Evolutionary conservation across 1,140 invertebrate genomes (phyloP), one percentile per base, ranked within the genome.

Genomic region (Micrasema longulum): DNA sequence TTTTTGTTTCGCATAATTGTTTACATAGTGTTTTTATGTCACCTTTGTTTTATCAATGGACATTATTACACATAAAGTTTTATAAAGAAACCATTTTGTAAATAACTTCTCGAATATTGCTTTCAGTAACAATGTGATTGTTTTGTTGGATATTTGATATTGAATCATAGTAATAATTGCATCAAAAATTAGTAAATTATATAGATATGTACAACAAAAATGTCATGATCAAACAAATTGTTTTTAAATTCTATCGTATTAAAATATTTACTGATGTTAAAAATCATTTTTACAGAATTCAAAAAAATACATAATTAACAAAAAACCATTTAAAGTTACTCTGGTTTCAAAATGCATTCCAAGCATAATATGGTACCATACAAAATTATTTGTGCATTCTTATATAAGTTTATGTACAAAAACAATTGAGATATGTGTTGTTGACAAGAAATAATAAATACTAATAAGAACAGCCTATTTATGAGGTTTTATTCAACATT

Each of bases 401-500:
- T 82, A 83, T 82, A 83, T 85, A 85, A 81, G 82, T 85, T 85
- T 85, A 83, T 85, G 84, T 85, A 85, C 74, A 76, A 72, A 85
- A 83, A 31, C 84, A 83, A 84, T 84, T 81, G 82, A 69, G 83
- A 82, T 85, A 85, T 85, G 84, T 85, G 84, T 85, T 85, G 84
- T 85, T 85, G 83, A 85, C 82, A 80, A 84, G 82, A 85, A 85
- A 80, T 84, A 85, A 84, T 85, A 84, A 84, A 85, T 84, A 81
- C 66, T 76, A 77, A 65, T 73, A 76, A 76, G 74, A 75, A 73
- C 63, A 45, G 48, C 38, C 68, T 55, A 69, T 36, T 22, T 12
- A 31, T n/a, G n/a, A n/a, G n/a, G n/a, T n/a, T n/a, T n/a, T n/a
- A n/a, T n/a, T n/a, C n/a, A n/a, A n/a, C n/a, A n/a, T n/a, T n/a